Percentiles rank a stretch among this genome's conserved stretches.
Evolutionary conservation across 1,140 invertebrate genomes (phyloP).

Genomic region (Zaprionus ghesquierei): DNA sequence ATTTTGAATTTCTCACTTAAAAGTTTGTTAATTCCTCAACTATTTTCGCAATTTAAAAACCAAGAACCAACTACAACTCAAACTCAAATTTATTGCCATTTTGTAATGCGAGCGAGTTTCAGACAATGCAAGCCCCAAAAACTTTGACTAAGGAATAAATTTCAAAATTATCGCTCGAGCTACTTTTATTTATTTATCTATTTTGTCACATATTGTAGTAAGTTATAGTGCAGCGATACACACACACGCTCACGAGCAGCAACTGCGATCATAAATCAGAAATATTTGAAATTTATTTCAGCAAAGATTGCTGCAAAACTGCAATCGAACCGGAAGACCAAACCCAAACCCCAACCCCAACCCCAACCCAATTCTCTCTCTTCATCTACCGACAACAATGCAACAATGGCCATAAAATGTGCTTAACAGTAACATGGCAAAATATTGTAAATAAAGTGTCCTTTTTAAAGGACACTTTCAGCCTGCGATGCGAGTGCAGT

Average conservation of each 20-base stretch:
- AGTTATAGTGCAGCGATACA: constrained; percentile 15
- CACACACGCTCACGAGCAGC: too few relatives aligned
- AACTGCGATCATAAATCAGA: constrained; percentile 63
- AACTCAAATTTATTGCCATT: neutral
- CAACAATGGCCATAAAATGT: constrained; percentile 66
- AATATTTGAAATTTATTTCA: constrained; percentile 75
- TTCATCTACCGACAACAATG: constrained; percentile 6
- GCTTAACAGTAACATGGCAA: constrained; percentile 19
- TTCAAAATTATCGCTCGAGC: constrained; percentile 9
- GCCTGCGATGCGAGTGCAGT: constrained; percentile 1
- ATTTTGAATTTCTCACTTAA: neutral
- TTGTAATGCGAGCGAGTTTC: neutral
- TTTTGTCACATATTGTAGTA: constrained; percentile 30
- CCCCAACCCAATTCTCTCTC: neutral
- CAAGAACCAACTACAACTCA: neutral
- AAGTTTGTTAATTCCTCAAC: neutral
- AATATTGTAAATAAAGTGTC: constrained; percentile 54
- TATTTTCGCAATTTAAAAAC: neutral
- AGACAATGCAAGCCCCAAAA: constrained; percentile 8
- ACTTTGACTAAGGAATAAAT: constrained; percentile 16
- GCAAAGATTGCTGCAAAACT: constrained; percentile 61
- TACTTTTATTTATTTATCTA: constrained; percentile 36
- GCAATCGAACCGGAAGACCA: constrained; percentile 10
- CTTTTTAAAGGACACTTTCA: constrained; percentile 55
- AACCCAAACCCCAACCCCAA: neutral